Evolutionary conservation across 2,797 vertebrate genomes (phyloP).

Genomic region (Amphiprion clarkii): DNA sequence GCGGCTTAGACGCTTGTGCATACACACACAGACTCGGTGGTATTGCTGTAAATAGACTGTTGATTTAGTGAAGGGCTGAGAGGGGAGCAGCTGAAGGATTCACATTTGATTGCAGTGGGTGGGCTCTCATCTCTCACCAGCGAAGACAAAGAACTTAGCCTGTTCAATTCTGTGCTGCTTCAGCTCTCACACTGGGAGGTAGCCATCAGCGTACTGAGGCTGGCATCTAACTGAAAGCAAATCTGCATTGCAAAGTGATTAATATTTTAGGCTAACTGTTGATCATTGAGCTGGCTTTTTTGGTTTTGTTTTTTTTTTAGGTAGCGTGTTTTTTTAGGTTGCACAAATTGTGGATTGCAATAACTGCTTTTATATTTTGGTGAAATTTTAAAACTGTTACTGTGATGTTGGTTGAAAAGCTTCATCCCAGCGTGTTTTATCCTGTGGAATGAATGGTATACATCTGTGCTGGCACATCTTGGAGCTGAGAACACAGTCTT

Average conservation of each 20-base stretch:
- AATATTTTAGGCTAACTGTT: conserved; percentile 29
- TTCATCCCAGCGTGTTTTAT: too few species aligned
- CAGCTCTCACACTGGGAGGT: conserved; percentile 59
- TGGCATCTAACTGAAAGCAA: conserved; percentile 39
- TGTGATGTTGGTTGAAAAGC: neutral
- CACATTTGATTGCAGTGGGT: conserved; percentile 78
- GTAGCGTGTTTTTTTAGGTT: neutral
- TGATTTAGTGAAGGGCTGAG: conserved; percentile 73
- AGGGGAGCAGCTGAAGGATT: conserved; percentile 77
- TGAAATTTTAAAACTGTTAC: neutral
- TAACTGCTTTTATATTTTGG: neutral
- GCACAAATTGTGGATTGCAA: neutral
- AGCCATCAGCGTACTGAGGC: conserved; percentile 35
- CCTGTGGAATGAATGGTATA: too few species aligned
- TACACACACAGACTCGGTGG: conserved; percentile 23
- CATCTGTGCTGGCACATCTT: too few species aligned
- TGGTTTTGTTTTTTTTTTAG: neutral
- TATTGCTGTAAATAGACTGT: conserved; percentile 77
- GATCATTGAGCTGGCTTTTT: conserved; percentile 13
- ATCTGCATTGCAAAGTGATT: conserved; percentile 43
- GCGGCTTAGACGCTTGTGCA: neutral
- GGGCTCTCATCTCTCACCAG: conserved; percentile 77
- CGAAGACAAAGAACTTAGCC: conserved; percentile 80
- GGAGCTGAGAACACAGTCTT: too few species aligned
- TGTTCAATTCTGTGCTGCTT: conserved; percentile 58